These are phyloP conservation scores for Antheraea mylitta DNA, from an alignment of 1,140 invertebrate species.

Conservation along the genomic window DNA sequence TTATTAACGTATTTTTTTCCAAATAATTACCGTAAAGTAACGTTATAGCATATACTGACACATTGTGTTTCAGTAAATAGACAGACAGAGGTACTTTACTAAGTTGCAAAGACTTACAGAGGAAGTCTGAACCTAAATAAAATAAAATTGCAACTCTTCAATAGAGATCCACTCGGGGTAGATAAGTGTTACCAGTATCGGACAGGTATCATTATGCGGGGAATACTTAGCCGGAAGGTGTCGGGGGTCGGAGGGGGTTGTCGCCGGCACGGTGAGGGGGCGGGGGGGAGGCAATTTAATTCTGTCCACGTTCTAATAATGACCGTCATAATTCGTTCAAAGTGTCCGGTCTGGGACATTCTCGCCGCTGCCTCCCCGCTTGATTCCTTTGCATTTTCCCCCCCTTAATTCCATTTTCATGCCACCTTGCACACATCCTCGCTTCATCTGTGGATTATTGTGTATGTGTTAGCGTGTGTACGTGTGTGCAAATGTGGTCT, in stretches of 20 bases:
- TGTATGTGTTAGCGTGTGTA: conserved; percentile 24
- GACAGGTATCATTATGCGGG: conserved; percentile 73
- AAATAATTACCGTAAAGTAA: no score
- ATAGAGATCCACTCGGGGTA: conserved; percentile 35
- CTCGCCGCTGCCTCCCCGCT: conserved; percentile 50
- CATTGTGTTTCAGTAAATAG: no score
- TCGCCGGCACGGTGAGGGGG: conserved; percentile 14
- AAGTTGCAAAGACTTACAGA: neutral
- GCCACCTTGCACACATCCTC: conserved; percentile 69
- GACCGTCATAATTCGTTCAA: conserved; percentile 81
- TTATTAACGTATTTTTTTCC: no score
- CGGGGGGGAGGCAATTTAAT: conserved; percentile 76
- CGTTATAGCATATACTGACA: no score
- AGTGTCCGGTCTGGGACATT: conserved; percentile 78
- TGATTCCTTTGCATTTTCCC: conserved; percentile 74
- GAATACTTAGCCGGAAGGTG: conserved; percentile 60
- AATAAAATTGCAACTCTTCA: conserved; percentile 1
- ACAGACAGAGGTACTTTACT: neutral
- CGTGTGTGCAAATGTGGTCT: conserved; percentile 13
- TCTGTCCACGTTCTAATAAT: conserved; percentile 80
- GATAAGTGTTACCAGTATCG: conserved; percentile 57
- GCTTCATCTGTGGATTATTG: conserved; percentile 36
- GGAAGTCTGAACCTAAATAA: neutral
- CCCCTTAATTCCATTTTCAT: conserved; percentile 71
- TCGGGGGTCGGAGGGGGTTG: conserved; percentile 19